Base-by-base conservation (phyloP, 2,888 invertebrate genomes). In the Halictus ligatus region DNA sequence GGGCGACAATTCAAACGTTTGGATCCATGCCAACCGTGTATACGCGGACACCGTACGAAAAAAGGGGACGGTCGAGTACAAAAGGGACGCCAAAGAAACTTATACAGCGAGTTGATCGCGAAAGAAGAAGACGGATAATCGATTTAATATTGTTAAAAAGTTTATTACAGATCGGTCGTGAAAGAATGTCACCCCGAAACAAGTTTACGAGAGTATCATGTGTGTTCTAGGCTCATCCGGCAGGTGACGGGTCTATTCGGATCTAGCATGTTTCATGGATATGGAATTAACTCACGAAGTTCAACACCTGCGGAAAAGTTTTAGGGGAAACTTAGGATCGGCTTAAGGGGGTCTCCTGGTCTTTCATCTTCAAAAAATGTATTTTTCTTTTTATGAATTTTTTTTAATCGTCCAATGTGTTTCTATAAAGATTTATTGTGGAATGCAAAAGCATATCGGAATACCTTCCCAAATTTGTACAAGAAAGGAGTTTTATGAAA, bases 1-100 rank as follows among this genome's bases (percentile, higher is more conserved):
- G 73, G 48, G 58, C 74, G 35, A 72, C 76, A 80, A 87, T 87
- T 87, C 86, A 80, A 87, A 86, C 87, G 77, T 48, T 87, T 87
- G 87, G 87, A 86, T 54, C 54, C 21, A 46, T 10, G 78, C 86
- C 86, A 87, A 75, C 46, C 46, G 60, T 15, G 79, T 60, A 48
- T 75, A 83, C 75, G 75, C 75, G 87, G 64, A 80, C 75, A 60
- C 79, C 25, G 72, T 60, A 60, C 80, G 67, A 80, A 86, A 86
- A 86, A 77, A 64, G 40, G n/a, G 12, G 40, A 25, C 35, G 46
- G 46, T 35, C 8, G 69, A 46, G 67, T 46, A 80, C 64, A 71
- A 71, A 73, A 77, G 48, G 13, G 72, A 21, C 25, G 18, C 29
- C 18, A 3, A 73, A 72, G 75, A 54, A 58, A 25, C 13, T 15